A percentile compares a stretch with the other conserved stretches of the same genome.
Conservation (phyloP, 2,888 invertebrate genomes). For the Lucinisca nassula region DNA sequence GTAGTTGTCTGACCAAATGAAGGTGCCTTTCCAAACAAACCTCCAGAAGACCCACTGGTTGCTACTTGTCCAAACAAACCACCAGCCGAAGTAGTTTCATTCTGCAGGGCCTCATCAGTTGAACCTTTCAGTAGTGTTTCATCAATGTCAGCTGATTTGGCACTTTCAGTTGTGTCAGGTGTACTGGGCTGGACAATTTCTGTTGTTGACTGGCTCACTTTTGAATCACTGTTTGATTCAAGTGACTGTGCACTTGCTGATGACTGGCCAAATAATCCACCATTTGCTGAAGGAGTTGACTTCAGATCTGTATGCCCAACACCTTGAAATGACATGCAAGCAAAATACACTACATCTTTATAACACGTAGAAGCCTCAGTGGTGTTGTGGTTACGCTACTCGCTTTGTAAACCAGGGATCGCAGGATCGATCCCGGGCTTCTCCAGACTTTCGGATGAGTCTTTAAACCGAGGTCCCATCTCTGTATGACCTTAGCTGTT, state of each 20-base stretch:
- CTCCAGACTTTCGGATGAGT: no score
- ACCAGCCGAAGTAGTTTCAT: background rate
- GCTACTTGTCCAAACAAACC: conserved; percentile 25
- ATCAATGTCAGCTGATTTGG: no score
- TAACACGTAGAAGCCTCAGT: no score
- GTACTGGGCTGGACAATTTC: background rate
- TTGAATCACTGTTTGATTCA: background rate
- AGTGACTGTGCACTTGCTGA: background rate
- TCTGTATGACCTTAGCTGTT: no score
- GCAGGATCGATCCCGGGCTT: no score
- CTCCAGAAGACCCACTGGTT: conserved; percentile 23
- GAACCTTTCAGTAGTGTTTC: no score
- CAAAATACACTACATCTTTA: no score
- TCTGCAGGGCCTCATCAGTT: no score
- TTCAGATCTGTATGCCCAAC: background rate
- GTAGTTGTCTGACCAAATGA: conserved; percentile 49
- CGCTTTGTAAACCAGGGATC: no score
- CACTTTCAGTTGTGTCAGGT: background rate
- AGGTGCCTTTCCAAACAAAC: conserved; percentile 54
- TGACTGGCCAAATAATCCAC: background rate
- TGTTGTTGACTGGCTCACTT: background rate
- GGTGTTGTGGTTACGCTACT: no score
- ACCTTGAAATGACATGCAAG: no score
- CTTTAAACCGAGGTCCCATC: no score
- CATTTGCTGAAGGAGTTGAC: background rate